Conservation (phyloP, 2,888 invertebrate genomes). For the Diogma glabrata region DNA sequence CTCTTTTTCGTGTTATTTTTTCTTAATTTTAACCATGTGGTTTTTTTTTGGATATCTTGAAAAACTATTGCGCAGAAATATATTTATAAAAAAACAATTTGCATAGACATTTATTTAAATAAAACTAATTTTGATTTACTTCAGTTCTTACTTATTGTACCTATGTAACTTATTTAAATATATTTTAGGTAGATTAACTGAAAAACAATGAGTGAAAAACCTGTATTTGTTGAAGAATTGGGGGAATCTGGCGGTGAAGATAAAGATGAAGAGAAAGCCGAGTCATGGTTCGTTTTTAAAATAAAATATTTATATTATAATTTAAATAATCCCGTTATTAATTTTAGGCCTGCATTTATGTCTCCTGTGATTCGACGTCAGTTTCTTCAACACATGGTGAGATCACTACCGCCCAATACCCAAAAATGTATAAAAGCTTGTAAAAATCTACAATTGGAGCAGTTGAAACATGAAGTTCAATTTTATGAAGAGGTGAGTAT, state of each 20-base stretch:
- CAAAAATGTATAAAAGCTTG: slow-evolving; percentile 78
- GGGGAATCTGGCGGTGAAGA: slow-evolving; percentile 4
- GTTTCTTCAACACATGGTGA: slow-evolving; percentile 35
- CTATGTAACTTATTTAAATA: background rate
- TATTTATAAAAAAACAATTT: no score
- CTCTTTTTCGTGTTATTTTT: background rate
- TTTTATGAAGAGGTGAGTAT: slow-evolving; percentile 95
- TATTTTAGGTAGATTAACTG: no score
- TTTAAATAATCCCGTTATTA: background rate
- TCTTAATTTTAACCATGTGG: slow-evolving; percentile 3
- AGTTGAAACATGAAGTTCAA: slow-evolving; percentile 78
- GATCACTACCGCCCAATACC: slow-evolving; percentile 39
- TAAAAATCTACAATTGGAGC: slow-evolving; percentile 76
- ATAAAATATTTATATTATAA: background rate
- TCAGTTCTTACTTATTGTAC: no score
- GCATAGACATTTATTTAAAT: no score
- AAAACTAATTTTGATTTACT: no score
- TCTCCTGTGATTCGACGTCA: slow-evolving; percentile 32
- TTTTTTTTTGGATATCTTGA: background rate
- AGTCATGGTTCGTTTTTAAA: background rate
- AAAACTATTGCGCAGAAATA: slow-evolving; percentile 6
- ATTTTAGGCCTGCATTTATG: slow-evolving; percentile 24
- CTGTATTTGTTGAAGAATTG: background rate
- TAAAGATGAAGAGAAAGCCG: background rate
- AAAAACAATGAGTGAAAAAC: slow-evolving; percentile 5